Evolutionary conservation across 2,797 vertebrate species (phyloP).

Genomic region (Artibeus jamaicensis): DNA sequence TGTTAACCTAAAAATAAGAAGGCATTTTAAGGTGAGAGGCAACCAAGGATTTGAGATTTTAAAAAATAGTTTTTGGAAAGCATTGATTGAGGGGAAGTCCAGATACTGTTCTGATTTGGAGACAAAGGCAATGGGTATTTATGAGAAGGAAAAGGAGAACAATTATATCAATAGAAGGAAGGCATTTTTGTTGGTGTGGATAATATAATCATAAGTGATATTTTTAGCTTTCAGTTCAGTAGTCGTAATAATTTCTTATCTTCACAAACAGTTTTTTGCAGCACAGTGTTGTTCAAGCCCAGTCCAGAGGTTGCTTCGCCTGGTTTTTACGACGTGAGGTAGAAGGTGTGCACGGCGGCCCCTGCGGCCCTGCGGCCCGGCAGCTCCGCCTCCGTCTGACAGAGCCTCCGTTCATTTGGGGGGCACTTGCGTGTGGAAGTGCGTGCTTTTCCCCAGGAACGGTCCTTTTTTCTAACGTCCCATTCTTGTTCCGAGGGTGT

Average conservation of each 20-base stretch:
- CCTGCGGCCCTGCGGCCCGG: not conserved
- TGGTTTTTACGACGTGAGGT: not conserved
- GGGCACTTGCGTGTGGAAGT: not conserved
- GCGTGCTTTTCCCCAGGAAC: not conserved
- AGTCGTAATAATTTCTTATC: not conserved
- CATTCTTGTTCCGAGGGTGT: not conserved
- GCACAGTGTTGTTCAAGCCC: not conserved
- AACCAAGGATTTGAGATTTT: not conserved
- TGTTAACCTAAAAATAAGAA: not conserved
- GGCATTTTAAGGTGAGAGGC: not conserved
- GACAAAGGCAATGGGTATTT: not conserved
- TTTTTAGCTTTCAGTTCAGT: not conserved
- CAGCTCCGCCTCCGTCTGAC: not conserved
- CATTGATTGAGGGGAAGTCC: not conserved
- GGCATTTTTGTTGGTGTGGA: not conserved
- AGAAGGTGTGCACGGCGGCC: not conserved
- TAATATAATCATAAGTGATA: not conserved
- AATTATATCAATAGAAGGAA: not conserved
- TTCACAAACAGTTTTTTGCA: no score
- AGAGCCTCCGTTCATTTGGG: not conserved
- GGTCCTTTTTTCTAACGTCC: not conserved
- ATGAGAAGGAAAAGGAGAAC: not conserved
- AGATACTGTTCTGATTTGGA: not conserved
- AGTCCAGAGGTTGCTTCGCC: not conserved
- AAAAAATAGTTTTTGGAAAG: not conserved